Evolutionary conservation across 2,797 vertebrate genomes (phyloP), one percentile per base, ranked within the genome.

Genomic region (Danio albolineatus): DNA sequence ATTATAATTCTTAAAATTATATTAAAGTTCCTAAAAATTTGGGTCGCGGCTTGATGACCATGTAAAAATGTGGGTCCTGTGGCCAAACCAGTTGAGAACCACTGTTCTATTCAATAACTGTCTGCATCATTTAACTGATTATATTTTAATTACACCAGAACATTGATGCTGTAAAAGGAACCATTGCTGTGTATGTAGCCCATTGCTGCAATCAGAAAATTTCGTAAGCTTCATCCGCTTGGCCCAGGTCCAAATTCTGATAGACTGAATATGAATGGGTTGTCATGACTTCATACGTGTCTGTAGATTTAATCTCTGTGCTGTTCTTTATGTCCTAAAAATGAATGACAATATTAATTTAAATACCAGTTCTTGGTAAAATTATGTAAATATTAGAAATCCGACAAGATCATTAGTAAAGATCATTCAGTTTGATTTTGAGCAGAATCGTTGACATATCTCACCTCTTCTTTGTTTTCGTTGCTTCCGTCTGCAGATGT

Each of bases 141-240:
- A n/a, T n/a, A n/a, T n/a, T n/a, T n/a, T n/a, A n/a, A n/a, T n/a
- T n/a, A n/a, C n/a, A n/a, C n/a, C n/a, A n/a, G n/a, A n/a, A n/a
- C n/a, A n/a, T n/a, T n/a, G n/a, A n/a, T 28, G 28, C 1, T 28
- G 28, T 28, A 28, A 28, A 28, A 28, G 28, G 28, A 3, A 28
- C 28, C 1, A 28, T 28, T 28, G 28, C 28, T 28, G 28, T 28
- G 28, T 28, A 28, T 28, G 28, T 28, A 28, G 28, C 28, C 28
- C 28, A 28, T 28, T 61, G 59, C 59, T 39, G 36, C 59, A 39
- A 46, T 46, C 43, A 66, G 43, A 66, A 12, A 16, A 66, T 66
- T 14, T 2, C 41, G 13, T 65, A 21, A 17, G 21, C 10, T 46
- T 21, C 6, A 2, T 46, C 17, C 48, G 7, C 14, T n/a, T 61